Evolutionary conservation across 2,888 invertebrate genomes (phyloP), one percentile per base, ranked within the genome.

Genomic region (Carpatolechia fugitivella): DNA sequence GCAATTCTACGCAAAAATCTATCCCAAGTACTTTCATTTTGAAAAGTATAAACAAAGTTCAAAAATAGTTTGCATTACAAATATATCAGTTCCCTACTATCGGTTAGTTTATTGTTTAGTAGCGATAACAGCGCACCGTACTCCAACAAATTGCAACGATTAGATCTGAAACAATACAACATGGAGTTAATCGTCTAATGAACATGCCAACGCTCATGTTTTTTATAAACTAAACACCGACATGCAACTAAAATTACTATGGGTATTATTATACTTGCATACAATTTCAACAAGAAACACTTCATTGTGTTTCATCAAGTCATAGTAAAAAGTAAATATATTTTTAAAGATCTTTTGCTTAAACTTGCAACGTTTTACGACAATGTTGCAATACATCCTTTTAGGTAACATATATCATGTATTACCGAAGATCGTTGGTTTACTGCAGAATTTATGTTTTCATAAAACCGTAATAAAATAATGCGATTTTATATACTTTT

Each of bases 381-480:
- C 13, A 44, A 44, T 29, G 44, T 29, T 29, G 29, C 29, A 16
- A 16, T 38, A 16, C 5, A 13, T 38, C 16, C 38, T 13, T 29
- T 29, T 3, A 29, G 33, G 33, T 11, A n/a, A 33, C 33, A 8
- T 33, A 33, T 29, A 29, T 16, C 7, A 8, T 3, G 7, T 20
- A 20, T 13, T 20, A 44, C 30, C 11, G 11, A n/a, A 7, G 30
- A 47, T 31, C 47, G 31, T 16, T 16, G 11, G 14, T 47, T 49
- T 49, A 49, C 33, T 20, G 49, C 49, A 7, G 20, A 35, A 33
- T 49, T 49, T 49, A 49, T 49, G 49, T 35, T 49, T 49, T 33
- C 49, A 49, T 49, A 49, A 49, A 49, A 49, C 31, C 7, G 49
- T 20, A 49, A 49, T 49, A 49, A 49, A 49, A 36, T 49, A 49